Conservation (phyloP, 2,888 invertebrate genomes). For the Adelphocoris suturalis region DNA sequence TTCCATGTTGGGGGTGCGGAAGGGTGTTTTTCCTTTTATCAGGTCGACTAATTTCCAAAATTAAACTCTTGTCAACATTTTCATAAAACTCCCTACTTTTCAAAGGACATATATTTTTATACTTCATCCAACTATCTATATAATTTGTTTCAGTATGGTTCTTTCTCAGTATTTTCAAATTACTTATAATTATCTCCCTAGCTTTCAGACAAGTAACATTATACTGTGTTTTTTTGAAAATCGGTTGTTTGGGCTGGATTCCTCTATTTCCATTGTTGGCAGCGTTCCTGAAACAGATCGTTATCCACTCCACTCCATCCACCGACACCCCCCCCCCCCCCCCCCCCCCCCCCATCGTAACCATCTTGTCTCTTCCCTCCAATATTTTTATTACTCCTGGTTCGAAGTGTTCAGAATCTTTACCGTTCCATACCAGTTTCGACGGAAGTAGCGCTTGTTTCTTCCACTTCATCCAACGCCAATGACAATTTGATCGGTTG, state of each 20-base stretch:
- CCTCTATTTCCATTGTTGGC: background rate
- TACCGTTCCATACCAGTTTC: background rate
- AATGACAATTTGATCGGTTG: background rate
- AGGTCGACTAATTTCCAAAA: background rate
- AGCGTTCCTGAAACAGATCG: background rate
- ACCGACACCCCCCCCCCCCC: background rate
- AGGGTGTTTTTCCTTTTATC: background rate
- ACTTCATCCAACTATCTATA: background rate
- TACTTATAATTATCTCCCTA: background rate
- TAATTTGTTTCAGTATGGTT: background rate
- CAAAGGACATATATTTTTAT: background rate
- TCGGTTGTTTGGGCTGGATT: background rate
- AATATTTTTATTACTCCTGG: background rate
- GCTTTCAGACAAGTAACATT: background rate
- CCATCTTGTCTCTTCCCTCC: background rate
- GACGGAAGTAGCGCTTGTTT: background rate
- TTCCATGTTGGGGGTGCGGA: background rate
- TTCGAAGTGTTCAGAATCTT: background rate
- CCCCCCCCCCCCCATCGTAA: background rate
- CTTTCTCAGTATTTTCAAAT: background rate
- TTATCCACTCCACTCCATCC: background rate
- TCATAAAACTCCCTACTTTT: background rate
- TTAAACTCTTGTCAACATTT: background rate
- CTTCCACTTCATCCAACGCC: background rate
- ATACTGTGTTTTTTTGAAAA: background rate